Percentiles rank a stretch among this genome's conserved stretches.
Evolutionary conservation across 2,888 invertebrate species (phyloP).

Genomic region (Sepioteuthis lessoniana): DNA sequence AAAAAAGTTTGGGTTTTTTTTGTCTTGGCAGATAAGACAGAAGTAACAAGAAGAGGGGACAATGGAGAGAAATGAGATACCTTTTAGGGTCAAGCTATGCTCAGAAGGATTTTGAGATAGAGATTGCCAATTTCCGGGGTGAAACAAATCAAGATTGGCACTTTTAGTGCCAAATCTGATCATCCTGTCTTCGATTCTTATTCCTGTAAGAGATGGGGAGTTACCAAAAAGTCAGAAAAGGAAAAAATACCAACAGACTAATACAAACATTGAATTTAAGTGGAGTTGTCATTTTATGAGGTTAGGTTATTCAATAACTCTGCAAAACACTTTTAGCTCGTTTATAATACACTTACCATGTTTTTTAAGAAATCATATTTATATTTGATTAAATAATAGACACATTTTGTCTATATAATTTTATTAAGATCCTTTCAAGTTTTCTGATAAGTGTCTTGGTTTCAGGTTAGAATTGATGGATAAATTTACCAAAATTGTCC

Average conservation of each 20-base stretch:
- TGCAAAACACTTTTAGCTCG: too few relatives aligned
- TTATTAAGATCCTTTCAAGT: too few relatives aligned
- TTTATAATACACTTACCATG: too few relatives aligned
- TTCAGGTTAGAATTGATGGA: too few relatives aligned
- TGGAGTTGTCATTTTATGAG: too few relatives aligned
- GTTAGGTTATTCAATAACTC: too few relatives aligned
- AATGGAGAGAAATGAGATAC: background rate
- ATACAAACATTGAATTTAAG: background rate
- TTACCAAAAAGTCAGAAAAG: background rate
- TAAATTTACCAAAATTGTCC: too few relatives aligned
- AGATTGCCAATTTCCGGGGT: constrained; percentile 9
- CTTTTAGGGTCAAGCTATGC: constrained; percentile 36
- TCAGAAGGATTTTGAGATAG: constrained; percentile 36
- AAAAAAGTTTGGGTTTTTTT: background rate
- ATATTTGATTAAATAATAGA: too few relatives aligned
- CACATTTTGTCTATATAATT: too few relatives aligned
- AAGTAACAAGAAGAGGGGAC: background rate
- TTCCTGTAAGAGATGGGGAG: background rate
- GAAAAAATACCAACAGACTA: background rate
- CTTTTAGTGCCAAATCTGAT: constrained; percentile 42
- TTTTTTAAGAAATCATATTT: too few relatives aligned
- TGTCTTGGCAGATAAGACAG: background rate
- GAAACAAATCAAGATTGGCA: constrained; percentile 35
- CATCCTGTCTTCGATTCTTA: constrained; percentile 47
- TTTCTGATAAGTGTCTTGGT: too few relatives aligned